phyloP scores from a whole-genome alignment of 2,113 vertebrate species.

The Struthio camelus region DNA sequence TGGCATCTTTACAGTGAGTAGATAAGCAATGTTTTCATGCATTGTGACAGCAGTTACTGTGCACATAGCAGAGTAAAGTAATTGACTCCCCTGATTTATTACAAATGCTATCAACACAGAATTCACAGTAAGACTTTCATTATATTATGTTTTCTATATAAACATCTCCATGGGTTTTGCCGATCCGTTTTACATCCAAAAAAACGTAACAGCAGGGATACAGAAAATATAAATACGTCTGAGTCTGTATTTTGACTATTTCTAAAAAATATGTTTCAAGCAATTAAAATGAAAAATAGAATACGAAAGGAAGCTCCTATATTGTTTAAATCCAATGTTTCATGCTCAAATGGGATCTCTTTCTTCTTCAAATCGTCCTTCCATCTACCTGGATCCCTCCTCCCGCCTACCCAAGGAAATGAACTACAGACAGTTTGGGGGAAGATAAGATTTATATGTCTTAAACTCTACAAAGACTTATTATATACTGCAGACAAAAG shows the following conservation, averaged over 20 bases:
- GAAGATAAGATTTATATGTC: constrained; percentile 59
- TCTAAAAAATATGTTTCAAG: constrained; percentile 61
- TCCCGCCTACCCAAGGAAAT: constrained; percentile 42
- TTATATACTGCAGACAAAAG: constrained; percentile 53
- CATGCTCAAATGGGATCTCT: constrained; percentile 46
- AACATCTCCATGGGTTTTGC: constrained; percentile 69
- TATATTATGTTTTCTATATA: constrained; percentile 74
- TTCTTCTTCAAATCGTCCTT: constrained; percentile 56
- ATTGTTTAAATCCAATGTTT: constrained; percentile 66
- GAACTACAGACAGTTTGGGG: constrained; percentile 40
- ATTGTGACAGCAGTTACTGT: constrained; percentile 70
- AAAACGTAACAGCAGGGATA: constrained; percentile 61
- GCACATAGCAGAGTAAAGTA: constrained; percentile 62
- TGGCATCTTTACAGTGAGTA: constrained; percentile 77
- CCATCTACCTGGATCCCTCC: constrained; percentile 39
- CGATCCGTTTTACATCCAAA: constrained; percentile 63
- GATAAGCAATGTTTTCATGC: constrained; percentile 74
- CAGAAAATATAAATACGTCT: constrained; percentile 72
- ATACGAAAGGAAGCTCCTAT: constrained; percentile 63
- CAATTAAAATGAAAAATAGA: constrained; percentile 74
- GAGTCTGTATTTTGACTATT: constrained; percentile 76
- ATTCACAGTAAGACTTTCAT: constrained; percentile 77
- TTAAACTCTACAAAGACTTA: constrained; percentile 56
- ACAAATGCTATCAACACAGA: constrained; percentile 73
- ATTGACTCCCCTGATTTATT: constrained; percentile 73